Evolutionary conservation across 2,888 invertebrate genomes (phyloP).

Genomic region (Petrolisthes manimaculis): DNA sequence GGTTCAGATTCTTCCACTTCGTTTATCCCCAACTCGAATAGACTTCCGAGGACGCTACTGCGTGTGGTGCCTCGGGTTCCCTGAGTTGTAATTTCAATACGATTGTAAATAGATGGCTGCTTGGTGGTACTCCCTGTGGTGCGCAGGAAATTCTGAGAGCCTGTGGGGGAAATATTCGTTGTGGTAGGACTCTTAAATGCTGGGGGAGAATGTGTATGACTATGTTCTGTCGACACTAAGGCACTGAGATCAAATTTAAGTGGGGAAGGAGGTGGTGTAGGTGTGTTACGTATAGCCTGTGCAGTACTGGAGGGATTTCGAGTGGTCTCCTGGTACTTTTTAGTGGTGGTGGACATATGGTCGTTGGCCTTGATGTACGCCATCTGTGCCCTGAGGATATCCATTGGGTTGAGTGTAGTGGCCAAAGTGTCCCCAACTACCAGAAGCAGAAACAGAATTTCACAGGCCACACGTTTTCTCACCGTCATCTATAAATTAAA

Average conservation of each 20-base stretch:
- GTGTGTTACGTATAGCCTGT: too few species aligned
- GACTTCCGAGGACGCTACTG: not conserved
- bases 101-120: too few species aligned
- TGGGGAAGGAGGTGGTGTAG: not conserved
- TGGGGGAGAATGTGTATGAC: not conserved
- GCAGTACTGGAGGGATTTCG: not conserved
- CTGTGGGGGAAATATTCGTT: not conserved
- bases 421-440: not conserved
- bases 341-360: not conserved
- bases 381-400: not conserved
- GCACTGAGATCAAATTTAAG: not conserved
- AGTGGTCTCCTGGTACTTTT: not conserved
- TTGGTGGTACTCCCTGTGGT: not conserved
- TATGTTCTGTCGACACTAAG: not conserved
- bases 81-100: not conserved
- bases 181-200: not conserved
- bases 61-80: not conserved
- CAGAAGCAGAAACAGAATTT: not conserved
- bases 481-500: too few species aligned
- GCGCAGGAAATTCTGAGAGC: not conserved
- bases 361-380: not conserved
- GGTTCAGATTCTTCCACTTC: not conserved
- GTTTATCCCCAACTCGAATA: constrained; percentile 1
- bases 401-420: not conserved
- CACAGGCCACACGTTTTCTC: too few species aligned